Evolutionary conservation across 1,140 invertebrate species (phyloP), one percentile per base, ranked within the genome.

Genomic region (Bicyclus anynana): DNA sequence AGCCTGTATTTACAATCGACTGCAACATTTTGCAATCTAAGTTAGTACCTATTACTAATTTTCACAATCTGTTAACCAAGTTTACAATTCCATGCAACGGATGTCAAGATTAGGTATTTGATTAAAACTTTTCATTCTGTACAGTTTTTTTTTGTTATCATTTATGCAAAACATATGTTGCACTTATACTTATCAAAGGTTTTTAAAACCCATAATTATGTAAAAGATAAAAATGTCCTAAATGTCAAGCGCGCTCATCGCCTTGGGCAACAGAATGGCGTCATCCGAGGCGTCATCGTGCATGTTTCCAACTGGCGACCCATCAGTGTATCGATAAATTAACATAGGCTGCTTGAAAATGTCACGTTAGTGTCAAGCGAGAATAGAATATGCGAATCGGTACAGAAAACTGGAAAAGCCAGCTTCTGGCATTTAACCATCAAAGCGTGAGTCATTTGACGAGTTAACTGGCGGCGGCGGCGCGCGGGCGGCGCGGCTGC

Each of bases 391-490:
- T 78, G 71, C 78, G 73, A 84, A 84, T 77, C 78, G 71, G 77
- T 76, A 74, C 75, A 81, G 77, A 81, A 78, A 87, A 85, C 84
- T 81, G 80, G 84, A 80, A 85, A 82, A 85, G 77, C 80, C 73
- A 81, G 84, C 77, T 85, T 80, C 77, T 84, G 81, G 80, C 78
- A 84, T 80, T 82, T 78, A 84, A 83, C 76, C 82, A 77, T 70
- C 71, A 65, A 74, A 79, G 77, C 71, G 74, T 86, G 83, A 87
- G 81, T 87, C 84, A 86, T 84, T 80, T 84, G 83, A 84, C 82
- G 81, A 80, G 83, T 84, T 84, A 84, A 82, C 81, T 82, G 77
- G 80, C 73, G 74, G 70, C 60, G 69, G 58, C 50, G 74, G 66
- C 74, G 71, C 62, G 68, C 68, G 71, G 73, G 72, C 61, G 73